Base-by-base conservation (phyloP, 2,888 invertebrate genomes). In the Cephus sareptanus region DNA sequence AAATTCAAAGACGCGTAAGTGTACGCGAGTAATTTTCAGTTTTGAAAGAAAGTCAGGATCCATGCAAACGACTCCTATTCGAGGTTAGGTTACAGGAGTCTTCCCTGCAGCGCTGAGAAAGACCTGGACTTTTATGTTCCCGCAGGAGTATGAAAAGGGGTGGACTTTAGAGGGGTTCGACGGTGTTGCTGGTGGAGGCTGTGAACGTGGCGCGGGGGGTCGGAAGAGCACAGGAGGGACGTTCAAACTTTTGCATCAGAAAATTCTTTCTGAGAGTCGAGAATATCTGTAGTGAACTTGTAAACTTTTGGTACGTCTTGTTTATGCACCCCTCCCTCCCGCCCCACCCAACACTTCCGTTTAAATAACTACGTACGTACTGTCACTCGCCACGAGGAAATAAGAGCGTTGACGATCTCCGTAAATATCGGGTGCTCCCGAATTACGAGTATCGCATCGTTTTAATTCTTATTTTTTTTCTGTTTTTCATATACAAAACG, bases 221-320 rank as follows among this genome's bases (percentile, higher is more conserved):
- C 12, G 12, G 75, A 77, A 77, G 75, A 37, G 35, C 68, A 75
- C 33, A 31, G 31, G 68, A 75, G 69, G 75, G 79, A 81, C 83
- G 83, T 85, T 85, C 80, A 85, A 89, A 89, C 86, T 88, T 89
- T 87, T 85, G 83, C 88, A 88, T 87, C 86, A 86, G 83, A 79
- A 83, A 86, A 88, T 87, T 89, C 84, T 86, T 88, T 83, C 83
- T 81, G 76, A 75, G 76, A 75, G 77, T 82, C 77, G 77, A 76
- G 78, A 88, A 89, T 87, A 87, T 86, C 84, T 81, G 83, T 84
- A 84, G 87, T 87, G 85, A 86, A 88, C 81, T 87, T 87, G 83
- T 84, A 83, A 86, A 86, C 85, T 86, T 77, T 86, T 84, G 79
- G 81, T 76, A 76, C 56, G 79, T 69, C 79, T 78, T n/a, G n/a